Evolutionary conservation across 1,140 invertebrate species (phyloP), one percentile per base, ranked within the genome.

Genomic region (Drosophila arizonae): DNA sequence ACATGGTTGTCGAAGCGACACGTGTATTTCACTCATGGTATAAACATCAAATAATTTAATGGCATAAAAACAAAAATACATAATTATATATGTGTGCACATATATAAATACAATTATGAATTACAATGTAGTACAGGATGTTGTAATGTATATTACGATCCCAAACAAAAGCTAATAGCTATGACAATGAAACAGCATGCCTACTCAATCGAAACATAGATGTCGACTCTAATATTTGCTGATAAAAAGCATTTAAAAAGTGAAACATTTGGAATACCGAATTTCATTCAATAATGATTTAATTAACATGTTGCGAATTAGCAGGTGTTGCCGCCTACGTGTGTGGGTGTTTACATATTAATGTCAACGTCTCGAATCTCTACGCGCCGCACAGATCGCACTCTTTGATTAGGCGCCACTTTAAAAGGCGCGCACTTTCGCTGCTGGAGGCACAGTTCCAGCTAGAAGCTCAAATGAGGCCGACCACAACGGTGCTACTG

Each of bases 301-400:
- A 73, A 68, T 69, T 73, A 63, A 65, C 62, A 71, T 65, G 72
- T 39, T 62, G 69, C 50, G 75, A 78, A 76, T 65, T 73, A 46
- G 51, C 30, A 55, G 41, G 11, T 26, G 52, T 3, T 54, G 68
- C 11, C 39, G 46, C 52, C 11, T 8, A n/a, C 36, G 17, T 36
- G 79, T 87, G 81, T 86, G 81, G 81, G 81, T 86, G 81, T 69
- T 82, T 82, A 76, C 41, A 58, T 70, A 71, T 79, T 55, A 68
- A 79, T 78, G 66, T 51, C 43, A 41, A 26, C 15, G n/a, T 45
- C 52, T 76, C 41, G 36, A 73, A 85, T 75, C 64, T 24, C 45
- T 63, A 66, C 45, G 54, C 52, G n/a, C 33, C 43, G 51, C 51
- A 55, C 63, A 69, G 81, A 86, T 86, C 68, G 48, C 24, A 13